These are phyloP conservation scores for Sylvietta virens DNA, from an alignment of 2,113 vertebrate genomes.

Conservation along the genomic window DNA sequence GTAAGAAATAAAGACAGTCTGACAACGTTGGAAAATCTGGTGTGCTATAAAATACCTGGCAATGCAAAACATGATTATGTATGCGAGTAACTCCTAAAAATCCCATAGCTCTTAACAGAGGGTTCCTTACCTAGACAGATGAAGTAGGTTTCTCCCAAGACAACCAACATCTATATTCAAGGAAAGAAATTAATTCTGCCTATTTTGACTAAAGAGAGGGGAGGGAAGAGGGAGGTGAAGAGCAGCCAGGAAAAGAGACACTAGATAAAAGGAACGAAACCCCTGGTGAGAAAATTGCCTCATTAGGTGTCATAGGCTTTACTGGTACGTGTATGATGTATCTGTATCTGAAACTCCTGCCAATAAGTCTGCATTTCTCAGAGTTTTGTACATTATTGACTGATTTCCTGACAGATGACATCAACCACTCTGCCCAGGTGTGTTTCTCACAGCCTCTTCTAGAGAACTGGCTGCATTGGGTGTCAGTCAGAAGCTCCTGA, in stretches of 20 bases:
- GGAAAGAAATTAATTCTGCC: neutral
- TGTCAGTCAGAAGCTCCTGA: neutral
- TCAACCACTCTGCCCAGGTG: neutral
- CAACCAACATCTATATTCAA: neutral
- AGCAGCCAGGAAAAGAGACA: neutral
- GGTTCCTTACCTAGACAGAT: neutral
- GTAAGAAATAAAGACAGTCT: neutral
- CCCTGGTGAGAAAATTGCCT: neutral
- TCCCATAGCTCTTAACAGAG: neutral
- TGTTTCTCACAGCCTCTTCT: neutral
- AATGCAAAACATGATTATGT: neutral
- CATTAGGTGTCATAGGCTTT: neutral
- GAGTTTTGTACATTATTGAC: neutral
- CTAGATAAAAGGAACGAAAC: neutral
- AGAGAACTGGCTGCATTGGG: neutral
- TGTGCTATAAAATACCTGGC: neutral
- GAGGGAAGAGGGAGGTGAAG: neutral
- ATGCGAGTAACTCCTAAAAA: constrained; percentile 24
- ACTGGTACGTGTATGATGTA: neutral
- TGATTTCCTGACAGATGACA: neutral
- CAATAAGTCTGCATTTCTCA: neutral
- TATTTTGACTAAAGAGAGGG: neutral
- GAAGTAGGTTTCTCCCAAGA: neutral
- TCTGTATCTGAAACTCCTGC: neutral
- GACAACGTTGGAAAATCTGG: neutral